A percentile compares a stretch with the other conserved stretches of the same genome.
phyloP scores from a whole-genome alignment of 2,797 vertebrate species.

The Coccyzus lansbergi region DNA sequence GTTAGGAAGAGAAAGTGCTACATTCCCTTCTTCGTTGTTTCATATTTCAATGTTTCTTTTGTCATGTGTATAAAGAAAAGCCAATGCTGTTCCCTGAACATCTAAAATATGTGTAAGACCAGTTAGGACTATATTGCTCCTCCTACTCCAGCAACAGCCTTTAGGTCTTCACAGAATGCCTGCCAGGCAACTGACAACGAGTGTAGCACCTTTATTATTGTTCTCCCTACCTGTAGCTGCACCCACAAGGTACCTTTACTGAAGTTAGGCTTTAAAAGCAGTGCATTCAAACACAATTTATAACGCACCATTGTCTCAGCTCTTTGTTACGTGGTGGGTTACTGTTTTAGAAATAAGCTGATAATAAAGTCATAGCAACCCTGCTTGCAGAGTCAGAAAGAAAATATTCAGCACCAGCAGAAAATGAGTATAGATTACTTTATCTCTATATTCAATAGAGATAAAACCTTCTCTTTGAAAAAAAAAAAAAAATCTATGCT shows the following conservation, averaged over 20 bases:
- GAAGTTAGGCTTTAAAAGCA: not conserved
- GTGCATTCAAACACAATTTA: not conserved
- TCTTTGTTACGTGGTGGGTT: not conserved
- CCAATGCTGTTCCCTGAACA: not conserved
- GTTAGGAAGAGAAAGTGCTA: not conserved
- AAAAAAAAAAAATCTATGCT: conserved; percentile 15
- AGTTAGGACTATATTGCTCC: not conserved
- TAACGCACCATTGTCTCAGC: not conserved
- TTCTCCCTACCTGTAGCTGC: not conserved
- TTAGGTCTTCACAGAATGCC: not conserved
- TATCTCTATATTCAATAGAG: conserved; percentile 31
- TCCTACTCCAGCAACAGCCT: not conserved
- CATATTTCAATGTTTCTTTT: not conserved
- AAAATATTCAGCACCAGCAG: conserved; percentile 14
- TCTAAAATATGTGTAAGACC: not conserved
- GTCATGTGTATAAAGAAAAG: not conserved
- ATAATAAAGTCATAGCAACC: conserved; percentile 27
- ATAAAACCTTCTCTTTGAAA: conserved; percentile 11
- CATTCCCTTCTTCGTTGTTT: not conserved
- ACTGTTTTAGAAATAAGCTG: conserved; percentile 23
- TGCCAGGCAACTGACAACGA: not conserved
- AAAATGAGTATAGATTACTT: conserved; percentile 44
- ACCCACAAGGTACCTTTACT: not conserved
- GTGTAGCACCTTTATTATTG: not conserved
- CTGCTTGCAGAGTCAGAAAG: conserved; percentile 32